Evolutionary conservation across 2,888 invertebrate species (phyloP).

Genomic region (Meta bourneti): DNA sequence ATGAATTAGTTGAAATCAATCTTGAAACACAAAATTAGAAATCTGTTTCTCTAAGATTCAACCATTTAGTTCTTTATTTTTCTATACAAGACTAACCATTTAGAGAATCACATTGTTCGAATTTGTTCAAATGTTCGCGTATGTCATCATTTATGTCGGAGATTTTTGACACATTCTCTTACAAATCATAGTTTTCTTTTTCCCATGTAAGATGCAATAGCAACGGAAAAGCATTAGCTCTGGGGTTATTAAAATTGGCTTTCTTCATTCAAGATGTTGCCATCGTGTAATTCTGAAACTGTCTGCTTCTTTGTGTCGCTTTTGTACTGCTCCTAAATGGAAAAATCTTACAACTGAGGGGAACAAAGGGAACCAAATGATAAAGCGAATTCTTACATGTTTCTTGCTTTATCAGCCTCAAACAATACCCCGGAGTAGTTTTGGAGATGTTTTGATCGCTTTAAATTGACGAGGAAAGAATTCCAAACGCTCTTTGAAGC

Average conservation of each 20-base stretch:
- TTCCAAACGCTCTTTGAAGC: background rate
- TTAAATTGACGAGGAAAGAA: conserved; percentile 35
- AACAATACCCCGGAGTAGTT: conserved; percentile 57
- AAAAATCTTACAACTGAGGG: conserved; percentile 48
- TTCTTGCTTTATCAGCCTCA: conserved; percentile 61
- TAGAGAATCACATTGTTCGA: background rate
- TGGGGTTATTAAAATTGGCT: conserved; percentile 52
- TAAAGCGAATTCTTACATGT: conserved; percentile 45
- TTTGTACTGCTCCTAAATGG: conserved; percentile 34
- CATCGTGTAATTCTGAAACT: conserved; percentile 9
- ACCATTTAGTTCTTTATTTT: background rate
- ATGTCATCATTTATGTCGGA: background rate
- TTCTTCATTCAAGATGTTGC: conserved; percentile 20
- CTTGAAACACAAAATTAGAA: too few relatives aligned
- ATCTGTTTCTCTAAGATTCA: too few relatives aligned
- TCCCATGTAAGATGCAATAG: conserved; percentile 9
- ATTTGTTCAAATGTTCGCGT: background rate
- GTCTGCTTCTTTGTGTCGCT: conserved; percentile 29
- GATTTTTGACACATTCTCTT: conserved; percentile 23
- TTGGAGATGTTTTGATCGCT: conserved; percentile 48
- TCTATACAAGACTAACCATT: background rate
- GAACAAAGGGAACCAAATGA: conserved; percentile 52
- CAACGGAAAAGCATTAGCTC: conserved; percentile 28
- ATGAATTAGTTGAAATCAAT: too few relatives aligned
- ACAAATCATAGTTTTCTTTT: conserved; percentile 6